phyloP scores from a whole-genome alignment of 2,888 invertebrate genomes.

The Hirudinaria manillensis region DNA sequence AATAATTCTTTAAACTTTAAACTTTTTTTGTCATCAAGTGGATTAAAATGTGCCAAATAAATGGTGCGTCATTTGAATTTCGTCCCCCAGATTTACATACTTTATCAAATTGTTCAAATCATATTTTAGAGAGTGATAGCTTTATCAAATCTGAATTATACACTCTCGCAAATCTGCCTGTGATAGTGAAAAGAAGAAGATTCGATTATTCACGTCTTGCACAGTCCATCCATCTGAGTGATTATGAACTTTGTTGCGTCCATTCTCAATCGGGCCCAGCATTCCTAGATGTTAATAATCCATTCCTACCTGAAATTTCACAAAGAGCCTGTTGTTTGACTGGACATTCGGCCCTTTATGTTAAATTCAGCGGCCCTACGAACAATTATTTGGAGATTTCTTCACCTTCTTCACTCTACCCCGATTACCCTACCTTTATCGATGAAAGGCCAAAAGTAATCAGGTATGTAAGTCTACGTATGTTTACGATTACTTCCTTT shows the following conservation, averaged over 20 bases:
- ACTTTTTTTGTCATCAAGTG: background rate
- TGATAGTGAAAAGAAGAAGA: constrained; percentile 23
- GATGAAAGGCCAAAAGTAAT: no score
- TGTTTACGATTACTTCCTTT: no score
- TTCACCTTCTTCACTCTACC: background rate
- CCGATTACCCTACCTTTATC: background rate
- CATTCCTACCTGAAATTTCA: no score
- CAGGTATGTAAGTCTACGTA: no score
- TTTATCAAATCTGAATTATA: no score
- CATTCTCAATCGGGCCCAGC: background rate
- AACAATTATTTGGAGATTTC: no score
- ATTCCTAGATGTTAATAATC: no score
- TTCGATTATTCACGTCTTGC: constrained; percentile 35
- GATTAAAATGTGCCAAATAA: background rate
- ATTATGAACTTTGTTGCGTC: constrained; percentile 22
- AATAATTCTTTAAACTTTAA: background rate
- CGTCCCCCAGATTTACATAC: no score
- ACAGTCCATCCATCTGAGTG: constrained; percentile 31
- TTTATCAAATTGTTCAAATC: no score
- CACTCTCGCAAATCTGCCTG: background rate
- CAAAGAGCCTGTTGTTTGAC: no score
- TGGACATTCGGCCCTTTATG: background rate
- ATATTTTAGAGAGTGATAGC: no score
- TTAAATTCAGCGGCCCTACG: background rate
- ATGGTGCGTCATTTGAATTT: no score